Evolutionary conservation across 2,113 vertebrate genomes (phyloP).

Genomic region (Naja naja): DNA sequence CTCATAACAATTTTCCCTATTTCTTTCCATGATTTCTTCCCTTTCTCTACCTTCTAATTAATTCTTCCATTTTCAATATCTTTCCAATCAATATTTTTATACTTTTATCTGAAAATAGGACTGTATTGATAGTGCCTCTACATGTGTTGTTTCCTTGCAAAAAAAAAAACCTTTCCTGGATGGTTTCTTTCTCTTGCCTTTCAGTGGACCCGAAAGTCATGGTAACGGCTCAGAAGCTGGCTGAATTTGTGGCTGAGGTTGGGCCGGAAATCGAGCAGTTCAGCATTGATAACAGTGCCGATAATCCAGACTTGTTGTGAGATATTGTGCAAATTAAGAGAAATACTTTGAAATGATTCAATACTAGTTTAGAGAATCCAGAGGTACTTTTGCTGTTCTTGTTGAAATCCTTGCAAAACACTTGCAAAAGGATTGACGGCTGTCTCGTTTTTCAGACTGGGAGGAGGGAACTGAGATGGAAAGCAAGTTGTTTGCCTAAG

Average conservation of each 20-base stretch:
- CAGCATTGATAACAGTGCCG: slow-evolving; percentile 76
- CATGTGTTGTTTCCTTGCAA: not conserved
- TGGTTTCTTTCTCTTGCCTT: not conserved
- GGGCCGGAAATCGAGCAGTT: slow-evolving; percentile 79
- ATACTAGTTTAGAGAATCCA: not conserved
- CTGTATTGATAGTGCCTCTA: not conserved
- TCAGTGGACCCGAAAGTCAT: slow-evolving; percentile 74
- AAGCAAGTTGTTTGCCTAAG: not conserved
- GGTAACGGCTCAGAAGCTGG: slow-evolving; percentile 76
- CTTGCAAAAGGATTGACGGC: not conserved
- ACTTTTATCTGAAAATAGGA: too few relatives aligned
- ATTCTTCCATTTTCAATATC: too few relatives aligned
- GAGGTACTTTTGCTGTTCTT: not conserved
- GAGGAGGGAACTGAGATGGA: not conserved
- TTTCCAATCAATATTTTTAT: too few relatives aligned
- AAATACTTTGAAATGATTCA: not conserved
- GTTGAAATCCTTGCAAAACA: not conserved
- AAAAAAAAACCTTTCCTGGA: not conserved
- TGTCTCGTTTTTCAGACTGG: not conserved
- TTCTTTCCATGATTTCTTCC: too few relatives aligned
- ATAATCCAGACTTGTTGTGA: slow-evolving; percentile 79
- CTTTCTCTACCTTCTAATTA: too few relatives aligned
- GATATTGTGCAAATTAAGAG: slow-evolving; percentile 30
- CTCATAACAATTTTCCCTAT: too few relatives aligned
- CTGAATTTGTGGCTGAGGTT: slow-evolving; percentile 75